Conservation (phyloP, 2,797 vertebrate species). For the Rhadinocentrus ornatus region DNA sequence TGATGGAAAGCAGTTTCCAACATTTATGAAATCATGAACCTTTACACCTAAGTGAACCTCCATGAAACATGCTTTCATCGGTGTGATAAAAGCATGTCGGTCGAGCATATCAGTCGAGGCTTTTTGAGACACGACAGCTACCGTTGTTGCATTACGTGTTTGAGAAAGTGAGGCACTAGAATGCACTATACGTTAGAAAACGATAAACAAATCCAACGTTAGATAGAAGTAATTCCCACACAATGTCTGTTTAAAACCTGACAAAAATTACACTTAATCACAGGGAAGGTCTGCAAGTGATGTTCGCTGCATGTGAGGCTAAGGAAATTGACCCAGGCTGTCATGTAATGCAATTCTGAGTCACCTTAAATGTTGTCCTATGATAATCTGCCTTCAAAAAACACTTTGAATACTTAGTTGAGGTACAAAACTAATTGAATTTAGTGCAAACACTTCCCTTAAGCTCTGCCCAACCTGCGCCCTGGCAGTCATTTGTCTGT, state of each 20-base stretch:
- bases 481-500: conserved; percentile 43
- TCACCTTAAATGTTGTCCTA: neutral
- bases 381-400: conserved; percentile 59
- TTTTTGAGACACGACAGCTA: no score
- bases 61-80: no score
- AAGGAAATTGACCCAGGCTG: neutral
- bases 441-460: conserved; percentile 44
- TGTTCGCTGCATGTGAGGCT: conserved; percentile 20
- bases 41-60: no score
- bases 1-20: no score
- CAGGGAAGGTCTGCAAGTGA: conserved; percentile 28
- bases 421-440: conserved; percentile 53
- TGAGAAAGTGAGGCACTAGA: no score
- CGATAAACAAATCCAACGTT: no score
- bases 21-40: no score
- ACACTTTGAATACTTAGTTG: conserved; percentile 23
- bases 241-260: neutral
- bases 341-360: neutral
- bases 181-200: no score
- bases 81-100: no score
- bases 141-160: no score
- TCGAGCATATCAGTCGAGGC: no score
- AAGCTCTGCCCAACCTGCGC: conserved; percentile 33
- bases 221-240: no score
- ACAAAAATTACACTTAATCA: conserved; percentile 41